Evolutionary conservation across 1,140 invertebrate species (phyloP), one percentile per base, ranked within the genome.

Genomic region (Pseudomyrmex flavicornis): DNA sequence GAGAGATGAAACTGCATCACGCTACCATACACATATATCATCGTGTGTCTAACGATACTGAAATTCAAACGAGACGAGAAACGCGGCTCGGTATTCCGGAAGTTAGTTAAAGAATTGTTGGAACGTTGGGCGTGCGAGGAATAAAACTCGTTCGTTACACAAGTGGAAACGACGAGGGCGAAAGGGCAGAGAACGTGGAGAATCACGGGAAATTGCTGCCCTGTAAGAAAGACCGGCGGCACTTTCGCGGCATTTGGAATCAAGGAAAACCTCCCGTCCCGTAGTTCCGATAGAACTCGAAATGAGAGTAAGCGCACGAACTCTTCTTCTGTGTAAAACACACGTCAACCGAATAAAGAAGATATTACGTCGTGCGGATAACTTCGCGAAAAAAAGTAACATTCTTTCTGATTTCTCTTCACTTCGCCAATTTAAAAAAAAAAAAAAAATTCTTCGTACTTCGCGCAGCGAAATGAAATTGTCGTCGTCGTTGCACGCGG

Each of bases 131-230:
- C 75, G 75, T 77, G 75, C 26, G 44, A 69, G 12, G 75, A 77
- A 77, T 77, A 68, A 69, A 77, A 77, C 35, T 7, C 63, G 48
- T 69, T 77, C 62, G 75, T 69, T 77, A 77, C 52, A 77, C 15
- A 12, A 35, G 35, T 52, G 44, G 65, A 77, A 46, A 10, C 22
- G 50, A 54, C 17, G 50, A 48, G 9, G 5, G 2, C 4, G 20
- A 77, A 77, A 77, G 63, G 52, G 26, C 44, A 44, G 5, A 35
- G 63, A 56, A 77, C 17, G 75, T 56, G 35, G 26, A 22, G 50
- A 77, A 77, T 77, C 75, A 58, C 74, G 35, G 35, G 35, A 77
- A 77, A 68, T 77, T 68, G 75, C 50, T 77, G 63, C 63, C 50
- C 35, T 35, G 7, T 35, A 77, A 77, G 75, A 56, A 68, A 68